Percentiles rank a stretch among this genome's conserved stretches.
These are phyloP conservation scores for Syngnathus typhle DNA, from an alignment of 2,113 vertebrate genomes.

Conservation along the genomic window DNA sequence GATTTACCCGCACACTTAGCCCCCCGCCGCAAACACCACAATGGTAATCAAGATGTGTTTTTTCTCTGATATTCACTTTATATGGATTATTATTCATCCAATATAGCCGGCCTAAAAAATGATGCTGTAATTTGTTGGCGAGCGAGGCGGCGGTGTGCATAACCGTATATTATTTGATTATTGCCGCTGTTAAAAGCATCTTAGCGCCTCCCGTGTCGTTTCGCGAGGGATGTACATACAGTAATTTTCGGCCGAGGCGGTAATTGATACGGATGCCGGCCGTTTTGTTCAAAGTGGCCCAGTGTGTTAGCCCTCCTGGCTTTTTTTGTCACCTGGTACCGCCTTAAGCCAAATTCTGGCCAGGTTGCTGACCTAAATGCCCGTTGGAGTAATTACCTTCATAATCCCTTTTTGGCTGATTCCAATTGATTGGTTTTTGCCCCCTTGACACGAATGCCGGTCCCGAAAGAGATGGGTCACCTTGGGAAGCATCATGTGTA, in stretches of 20 bases:
- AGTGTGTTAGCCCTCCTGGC: constrained; percentile 19
- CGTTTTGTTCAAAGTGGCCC: constrained; percentile 23
- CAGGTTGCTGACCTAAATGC: constrained; percentile 55
- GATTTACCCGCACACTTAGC: constrained; percentile 66
- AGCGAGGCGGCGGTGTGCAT: constrained; percentile 56
- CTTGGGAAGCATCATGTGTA: constrained; percentile 36
- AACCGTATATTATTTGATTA: constrained; percentile 70
- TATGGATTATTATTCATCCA: constrained; percentile 65
- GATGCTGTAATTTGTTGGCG: constrained; percentile 54
- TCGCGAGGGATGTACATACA: constrained; percentile 54
- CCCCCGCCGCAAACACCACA: constrained; percentile 39
- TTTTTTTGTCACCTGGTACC: constrained; percentile 47
- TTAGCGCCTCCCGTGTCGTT: constrained; percentile 57
- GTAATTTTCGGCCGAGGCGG: constrained; percentile 39
- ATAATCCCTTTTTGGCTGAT: constrained; percentile 68
- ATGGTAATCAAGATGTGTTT: constrained; percentile 64
- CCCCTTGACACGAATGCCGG: constrained; percentile 25
- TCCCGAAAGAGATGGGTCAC: constrained; percentile 37
- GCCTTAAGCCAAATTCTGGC: constrained; percentile 46
- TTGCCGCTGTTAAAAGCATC: constrained; percentile 71
- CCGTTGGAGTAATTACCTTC: constrained; percentile 59
- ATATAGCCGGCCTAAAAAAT: constrained; percentile 49
- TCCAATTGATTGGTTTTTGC: constrained; percentile 52
- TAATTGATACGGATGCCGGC: constrained; percentile 39
- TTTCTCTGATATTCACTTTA: constrained; percentile 59